Evolutionary conservation across 2,888 invertebrate genomes (phyloP), one percentile per base, ranked within the genome.

Genomic region (Drosophila neoperkinsi): DNA sequence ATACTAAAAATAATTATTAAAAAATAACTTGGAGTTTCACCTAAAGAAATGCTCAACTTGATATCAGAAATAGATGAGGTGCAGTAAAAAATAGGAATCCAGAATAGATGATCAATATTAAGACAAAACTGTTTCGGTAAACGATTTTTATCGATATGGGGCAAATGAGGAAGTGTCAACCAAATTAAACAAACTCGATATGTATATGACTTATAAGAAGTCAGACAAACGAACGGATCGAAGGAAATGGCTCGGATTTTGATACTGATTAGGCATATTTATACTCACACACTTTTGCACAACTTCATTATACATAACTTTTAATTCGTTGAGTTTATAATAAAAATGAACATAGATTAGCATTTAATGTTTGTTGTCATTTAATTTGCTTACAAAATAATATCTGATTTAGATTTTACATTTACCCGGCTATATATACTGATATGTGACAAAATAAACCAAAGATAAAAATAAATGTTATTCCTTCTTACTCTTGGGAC

Each of bases 401-500:
- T 49, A 58, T 46, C 18, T 59, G 34, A 49, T 28, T 49, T n/a
- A 11, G 34, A 13, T 13, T 43, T 7, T 21, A 28, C 18, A 1
- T 18, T 5, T 46, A 6, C 9, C 6, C 21, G 43, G 21, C 43
- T 7, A 46, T 16, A 7, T 46, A 21, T 21, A 21, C 46, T 21
- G 7, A 25, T 7, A 46, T 2, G 2, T 6, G 16, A 21, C 16
- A 21, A 46, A 21, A 50, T 28, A 30, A 3, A 18, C 18, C 10
- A 4, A 9, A 50, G 18, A 50, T 10, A 28, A 28, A 49, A 49
- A 18, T 49, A 28, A n/a, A n/a, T 18, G 7, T 59, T 59, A 59
- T 49, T 59, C 59, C 9, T 21, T 49, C 33, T 58, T 58, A 33
- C 11, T 16, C 46, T 58, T 57, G 1, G 16, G 25, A n/a, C 18